These are phyloP conservation scores for Pampusana beccarii DNA, from an alignment of 2,113 vertebrate genomes.

Conservation along the genomic window DNA sequence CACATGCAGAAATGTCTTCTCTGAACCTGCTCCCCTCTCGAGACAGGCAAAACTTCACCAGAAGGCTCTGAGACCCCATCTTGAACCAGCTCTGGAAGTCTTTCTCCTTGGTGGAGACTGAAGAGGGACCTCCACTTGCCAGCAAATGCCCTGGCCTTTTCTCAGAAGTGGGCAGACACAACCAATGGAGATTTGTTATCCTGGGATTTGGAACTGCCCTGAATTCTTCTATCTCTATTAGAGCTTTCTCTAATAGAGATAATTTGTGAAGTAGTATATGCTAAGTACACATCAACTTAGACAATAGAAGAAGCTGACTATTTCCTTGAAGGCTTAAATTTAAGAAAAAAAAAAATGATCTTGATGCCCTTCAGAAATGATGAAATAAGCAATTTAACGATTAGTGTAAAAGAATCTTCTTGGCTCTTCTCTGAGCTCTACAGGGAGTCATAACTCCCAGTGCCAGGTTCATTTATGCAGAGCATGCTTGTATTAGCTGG, in stretches of 20 bases:
- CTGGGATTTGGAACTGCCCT: background rate
- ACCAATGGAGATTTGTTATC: background rate
- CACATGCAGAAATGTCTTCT: background rate
- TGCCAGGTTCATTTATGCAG: rapidly evolving
- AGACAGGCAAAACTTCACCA: background rate
- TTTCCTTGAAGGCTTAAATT: background rate
- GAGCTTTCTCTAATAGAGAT: background rate
- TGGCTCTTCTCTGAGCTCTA: background rate
- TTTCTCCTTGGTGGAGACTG: background rate
- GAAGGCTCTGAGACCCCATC: background rate
- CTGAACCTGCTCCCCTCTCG: rapidly evolving
- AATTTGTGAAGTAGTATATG: background rate
- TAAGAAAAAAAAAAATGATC: background rate
- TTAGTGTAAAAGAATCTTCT: background rate
- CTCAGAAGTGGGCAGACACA: background rate
- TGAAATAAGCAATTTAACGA: background rate
- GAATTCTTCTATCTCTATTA: background rate
- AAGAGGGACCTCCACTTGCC: rapidly evolving
- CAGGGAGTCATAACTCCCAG: background rate
- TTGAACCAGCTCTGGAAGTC: rapidly evolving
- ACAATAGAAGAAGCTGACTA: background rate
- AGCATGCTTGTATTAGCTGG: background rate
- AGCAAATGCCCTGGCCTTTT: rapidly evolving
- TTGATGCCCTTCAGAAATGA: background rate
- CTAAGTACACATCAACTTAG: background rate